phyloP scores from a whole-genome alignment of 2,888 invertebrate species.

The Leptopilina syphax region DNA sequence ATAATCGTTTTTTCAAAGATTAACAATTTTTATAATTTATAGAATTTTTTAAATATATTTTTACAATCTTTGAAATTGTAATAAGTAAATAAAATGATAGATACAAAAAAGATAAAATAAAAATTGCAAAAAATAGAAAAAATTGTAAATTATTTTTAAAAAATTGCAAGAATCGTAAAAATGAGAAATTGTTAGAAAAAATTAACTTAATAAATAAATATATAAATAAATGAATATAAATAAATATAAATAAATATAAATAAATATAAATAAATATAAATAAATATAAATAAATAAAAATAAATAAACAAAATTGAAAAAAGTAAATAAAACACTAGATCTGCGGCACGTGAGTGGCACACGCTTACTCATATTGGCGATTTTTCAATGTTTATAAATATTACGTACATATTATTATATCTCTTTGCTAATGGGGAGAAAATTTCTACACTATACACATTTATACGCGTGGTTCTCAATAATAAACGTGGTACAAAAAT shows the following conservation, averaged over 20 bases:
- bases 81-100: no score
- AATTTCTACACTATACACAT: slow-evolving; percentile 34
- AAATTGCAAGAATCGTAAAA: no score
- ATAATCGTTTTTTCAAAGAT: no score
- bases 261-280: neutral
- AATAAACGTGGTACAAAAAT: slow-evolving; percentile 44
- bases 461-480: neutral
- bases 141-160: no score
- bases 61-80: no score
- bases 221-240: no score
- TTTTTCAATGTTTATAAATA: no score
- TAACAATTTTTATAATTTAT: no score
- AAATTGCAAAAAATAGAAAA: no score
- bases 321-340: neutral
- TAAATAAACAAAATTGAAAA: neutral
- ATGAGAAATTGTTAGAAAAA: no score
- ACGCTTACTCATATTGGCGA: slow-evolving; percentile 49
- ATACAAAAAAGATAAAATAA: no score
- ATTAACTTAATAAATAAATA: slow-evolving; percentile 26
- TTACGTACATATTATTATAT: slow-evolving; percentile 23
- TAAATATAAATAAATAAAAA: slow-evolving; percentile 40
- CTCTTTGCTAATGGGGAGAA: slow-evolving; percentile 41
- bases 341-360: slow-evolving; percentile 43
- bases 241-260: slow-evolving; percentile 40
- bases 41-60: no score